Percentiles rank a stretch among this genome's conserved stretches.
These are phyloP conservation scores for Trachelus troglodyta DNA, from an alignment of 2,888 invertebrate species.

Conservation along the genomic window DNA sequence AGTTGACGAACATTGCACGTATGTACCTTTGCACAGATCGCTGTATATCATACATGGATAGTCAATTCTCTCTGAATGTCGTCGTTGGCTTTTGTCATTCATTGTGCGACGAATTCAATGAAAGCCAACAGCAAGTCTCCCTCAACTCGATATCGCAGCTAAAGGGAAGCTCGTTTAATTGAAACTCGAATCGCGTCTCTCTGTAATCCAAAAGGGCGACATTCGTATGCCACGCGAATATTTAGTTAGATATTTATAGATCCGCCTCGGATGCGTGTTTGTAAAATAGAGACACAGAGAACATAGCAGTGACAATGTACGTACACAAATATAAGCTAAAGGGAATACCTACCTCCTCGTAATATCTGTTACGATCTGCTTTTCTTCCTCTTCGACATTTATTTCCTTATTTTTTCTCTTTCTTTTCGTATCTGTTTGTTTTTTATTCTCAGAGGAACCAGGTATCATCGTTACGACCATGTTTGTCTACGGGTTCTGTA, in stretches of 20 bases:
- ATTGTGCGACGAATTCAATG: background rate
- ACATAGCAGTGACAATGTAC: background rate
- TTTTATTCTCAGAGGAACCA: too few relatives aligned
- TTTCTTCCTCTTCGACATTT: background rate
- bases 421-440: too few relatives aligned
- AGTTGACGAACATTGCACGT: background rate
- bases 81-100: constrained; percentile 1
- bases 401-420: background rate
- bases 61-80: background rate
- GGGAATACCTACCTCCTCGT: background rate
- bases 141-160: background rate
- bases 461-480: background rate
- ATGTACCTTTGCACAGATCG: background rate
- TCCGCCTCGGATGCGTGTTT: background rate
- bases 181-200: background rate
- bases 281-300: background rate
- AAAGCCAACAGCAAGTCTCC: background rate
- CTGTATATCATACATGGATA: background rate
- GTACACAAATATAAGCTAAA: background rate
- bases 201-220: background rate
- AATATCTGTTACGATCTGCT: background rate
- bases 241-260: background rate
- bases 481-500: background rate
- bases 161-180: background rate
- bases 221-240: background rate